Conservation (phyloP, 1,140 invertebrate genomes). For the Procambarus clarkii region DNA sequence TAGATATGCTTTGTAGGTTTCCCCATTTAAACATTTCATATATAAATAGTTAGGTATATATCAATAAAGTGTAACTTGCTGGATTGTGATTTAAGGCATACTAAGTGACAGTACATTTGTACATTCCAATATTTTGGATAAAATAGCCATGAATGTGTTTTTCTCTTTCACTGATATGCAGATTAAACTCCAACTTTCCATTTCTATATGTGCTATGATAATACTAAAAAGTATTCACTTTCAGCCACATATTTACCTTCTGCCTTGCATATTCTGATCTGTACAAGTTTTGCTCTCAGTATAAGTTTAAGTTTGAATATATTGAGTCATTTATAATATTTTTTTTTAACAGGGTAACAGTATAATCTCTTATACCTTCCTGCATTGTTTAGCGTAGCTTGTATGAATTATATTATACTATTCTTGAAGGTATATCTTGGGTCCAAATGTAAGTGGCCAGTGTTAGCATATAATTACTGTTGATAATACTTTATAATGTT, state of each 20-base stretch:
- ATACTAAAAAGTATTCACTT: background rate
- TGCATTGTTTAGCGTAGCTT: background rate
- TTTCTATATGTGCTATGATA: background rate
- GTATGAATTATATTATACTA: background rate
- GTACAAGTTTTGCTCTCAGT: conserved; percentile 1
- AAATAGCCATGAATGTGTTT: conserved; percentile 7
- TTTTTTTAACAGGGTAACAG: background rate
- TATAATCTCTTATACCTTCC: background rate
- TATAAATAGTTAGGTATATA: background rate
- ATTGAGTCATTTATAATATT: background rate
- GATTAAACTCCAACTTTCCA: background rate
- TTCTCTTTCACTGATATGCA: background rate
- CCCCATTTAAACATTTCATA: background rate
- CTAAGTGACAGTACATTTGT: background rate
- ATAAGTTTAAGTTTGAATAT: background rate
- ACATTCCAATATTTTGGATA: conserved; percentile 4
- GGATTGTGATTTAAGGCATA: background rate
- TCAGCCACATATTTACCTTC: conserved; percentile 36
- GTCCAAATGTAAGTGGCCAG: background rate
- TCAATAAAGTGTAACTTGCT: too few relatives aligned
- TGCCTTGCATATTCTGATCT: conserved; percentile 35
- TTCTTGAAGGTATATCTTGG: conserved; percentile 2
- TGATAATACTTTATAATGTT: background rate
- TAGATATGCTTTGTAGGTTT: conserved; percentile 5
- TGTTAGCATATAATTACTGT: background rate